Evolutionary conservation across 2,888 invertebrate species (phyloP), one percentile per base, ranked within the genome.

Genomic region (Pomacea canaliculata): DNA sequence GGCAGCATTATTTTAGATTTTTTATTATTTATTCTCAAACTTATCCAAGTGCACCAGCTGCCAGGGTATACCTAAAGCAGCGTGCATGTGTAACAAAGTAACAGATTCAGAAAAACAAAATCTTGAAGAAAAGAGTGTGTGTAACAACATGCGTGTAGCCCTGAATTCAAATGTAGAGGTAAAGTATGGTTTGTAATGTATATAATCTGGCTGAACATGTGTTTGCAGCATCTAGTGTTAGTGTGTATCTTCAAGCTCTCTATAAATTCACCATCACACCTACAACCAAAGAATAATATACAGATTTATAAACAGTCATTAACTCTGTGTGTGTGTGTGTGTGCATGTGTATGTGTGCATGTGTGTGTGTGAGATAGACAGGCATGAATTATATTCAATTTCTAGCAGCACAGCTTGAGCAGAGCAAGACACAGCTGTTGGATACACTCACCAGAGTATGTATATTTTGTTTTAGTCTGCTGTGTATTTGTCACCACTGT

Each of bases 251-350:
- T 86, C 67, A 89, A 75, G 19, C 81, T 80, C 49, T 83, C 84
- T 12, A 85, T 83, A 80, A 90, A 88, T 63, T 84, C 84, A n/a
- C 85, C 84, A 74, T 89, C 90, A 82, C 83, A 86, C 62, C 90
- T 90, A 27, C 23, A 63, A 19, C 10, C n/a, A 63, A 63, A 19
- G 1, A 12, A 63, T 12, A 63, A 23, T 63, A 16, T 63, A 63
- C 10, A 63, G 16, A 63, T 8, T 16, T 12, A 19, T 19, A 16
- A 48, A 70, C 48, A 70, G 49, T 37, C 37, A 37, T 37, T 37
- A 37, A 37, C 5, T 18, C n/a, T n/a, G 19, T 18, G 48, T 68
- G 51, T 68, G 49, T 19, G 18, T 48, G 49, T 27, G 27, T 12
- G 18, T 68, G 67, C 8, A 9, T 67, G 27, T 27, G 37, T 27